phyloP scores from a whole-genome alignment of 2,888 invertebrate species.

The Actias luna region DNA sequence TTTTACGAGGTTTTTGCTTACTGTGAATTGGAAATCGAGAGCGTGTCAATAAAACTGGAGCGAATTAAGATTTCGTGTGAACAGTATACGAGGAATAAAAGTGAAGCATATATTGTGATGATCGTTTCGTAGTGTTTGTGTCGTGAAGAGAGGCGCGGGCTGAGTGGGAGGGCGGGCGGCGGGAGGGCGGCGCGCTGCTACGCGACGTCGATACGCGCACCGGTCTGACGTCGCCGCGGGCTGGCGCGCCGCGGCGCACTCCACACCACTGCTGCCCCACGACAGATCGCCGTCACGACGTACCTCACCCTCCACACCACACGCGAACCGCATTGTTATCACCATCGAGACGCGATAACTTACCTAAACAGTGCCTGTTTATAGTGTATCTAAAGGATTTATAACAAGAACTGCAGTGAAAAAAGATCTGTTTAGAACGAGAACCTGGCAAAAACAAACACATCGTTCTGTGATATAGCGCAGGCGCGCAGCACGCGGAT shows the following conservation, averaged over 20 bases:
- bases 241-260: constrained; percentile 63
- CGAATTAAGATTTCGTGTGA: constrained; percentile 52
- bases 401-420: constrained; percentile 18
- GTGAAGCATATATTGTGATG: constrained; percentile 45
- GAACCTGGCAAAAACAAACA: constrained; percentile 72
- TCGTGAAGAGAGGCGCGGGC: constrained; percentile 57
- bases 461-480: constrained; percentile 65
- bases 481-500: constrained; percentile 73
- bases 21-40: constrained; percentile 35
- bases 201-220: constrained; percentile 64
- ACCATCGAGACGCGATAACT: constrained; percentile 49
- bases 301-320: constrained; percentile 54
- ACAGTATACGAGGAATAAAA: constrained; percentile 54
- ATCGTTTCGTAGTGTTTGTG: constrained; percentile 65
- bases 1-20: constrained; percentile 37
- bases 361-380: constrained; percentile 46
- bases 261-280: constrained; percentile 45
- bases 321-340: constrained; percentile 34
- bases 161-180: constrained; percentile 37
- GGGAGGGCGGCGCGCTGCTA: constrained; percentile 44
- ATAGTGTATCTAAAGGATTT: constrained; percentile 37
- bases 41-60: constrained; percentile 48
- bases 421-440: constrained; percentile 8
- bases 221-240: constrained; percentile 62
- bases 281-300: constrained; percentile 47